phyloP scores from a whole-genome alignment of 2,113 vertebrate genomes.

The Myiopsitta monachus region DNA sequence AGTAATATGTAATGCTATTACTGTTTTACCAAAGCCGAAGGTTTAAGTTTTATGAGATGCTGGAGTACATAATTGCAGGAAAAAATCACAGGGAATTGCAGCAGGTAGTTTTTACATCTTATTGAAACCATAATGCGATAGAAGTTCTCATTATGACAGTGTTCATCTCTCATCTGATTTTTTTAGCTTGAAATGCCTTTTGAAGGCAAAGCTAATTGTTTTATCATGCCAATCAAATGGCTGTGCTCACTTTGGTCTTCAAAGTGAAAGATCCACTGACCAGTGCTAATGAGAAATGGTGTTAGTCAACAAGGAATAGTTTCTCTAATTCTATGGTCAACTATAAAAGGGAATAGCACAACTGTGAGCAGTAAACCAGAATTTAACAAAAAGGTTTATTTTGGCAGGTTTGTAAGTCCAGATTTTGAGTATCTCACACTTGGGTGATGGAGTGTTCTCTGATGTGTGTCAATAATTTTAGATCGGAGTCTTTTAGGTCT shows the following conservation, averaged over 20 bases:
- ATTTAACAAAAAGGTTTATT: neutral
- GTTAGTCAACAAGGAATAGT: neutral
- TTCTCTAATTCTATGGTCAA: neutral
- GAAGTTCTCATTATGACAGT: neutral
- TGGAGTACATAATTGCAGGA: neutral
- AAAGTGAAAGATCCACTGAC: neutral
- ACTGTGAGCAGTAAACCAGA: neutral
- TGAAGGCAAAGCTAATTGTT: neutral
- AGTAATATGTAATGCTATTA: neutral
- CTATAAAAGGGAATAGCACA: neutral
- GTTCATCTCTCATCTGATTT: neutral
- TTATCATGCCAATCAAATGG: neutral
- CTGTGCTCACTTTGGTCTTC: neutral
- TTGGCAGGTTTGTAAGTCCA: neutral
- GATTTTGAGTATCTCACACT: neutral
- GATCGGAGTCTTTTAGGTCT: neutral
- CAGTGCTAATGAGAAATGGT: neutral
- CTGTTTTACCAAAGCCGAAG: neutral
- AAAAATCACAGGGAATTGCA: neutral
- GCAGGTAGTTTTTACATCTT: neutral
- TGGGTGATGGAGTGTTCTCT: neutral
- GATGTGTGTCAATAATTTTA: neutral
- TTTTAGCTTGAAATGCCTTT: neutral
- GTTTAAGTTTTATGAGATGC: neutral
- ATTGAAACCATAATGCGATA: neutral